These are phyloP conservation scores for Dryobates pubescens DNA, from an alignment of 2,797 vertebrate species.

Conservation along the genomic window DNA sequence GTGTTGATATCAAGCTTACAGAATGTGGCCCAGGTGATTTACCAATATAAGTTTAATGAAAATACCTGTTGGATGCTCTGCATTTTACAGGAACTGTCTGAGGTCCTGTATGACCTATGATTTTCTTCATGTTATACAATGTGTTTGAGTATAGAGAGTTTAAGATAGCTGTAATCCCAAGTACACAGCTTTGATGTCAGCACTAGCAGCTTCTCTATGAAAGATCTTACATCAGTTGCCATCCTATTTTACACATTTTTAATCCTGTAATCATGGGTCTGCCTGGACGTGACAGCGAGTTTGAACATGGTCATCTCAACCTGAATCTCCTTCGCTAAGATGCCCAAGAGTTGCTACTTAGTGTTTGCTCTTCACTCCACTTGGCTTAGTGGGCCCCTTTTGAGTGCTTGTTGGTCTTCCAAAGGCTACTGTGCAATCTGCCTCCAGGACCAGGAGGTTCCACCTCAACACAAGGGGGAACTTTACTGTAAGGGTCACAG, in stretches of 20 bases:
- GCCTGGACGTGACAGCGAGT: background rate
- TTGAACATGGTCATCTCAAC: background rate
- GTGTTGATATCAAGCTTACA: background rate
- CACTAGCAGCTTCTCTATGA: background rate
- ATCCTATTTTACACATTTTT: background rate
- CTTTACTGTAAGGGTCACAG: no score
- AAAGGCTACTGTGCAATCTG: background rate
- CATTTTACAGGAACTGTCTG: background rate
- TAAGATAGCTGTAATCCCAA: background rate
- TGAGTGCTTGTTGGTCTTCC: background rate
- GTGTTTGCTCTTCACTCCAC: background rate
- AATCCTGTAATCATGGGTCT: background rate
- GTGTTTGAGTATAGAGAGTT: background rate
- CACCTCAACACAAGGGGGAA: no score
- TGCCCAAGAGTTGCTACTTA: background rate
- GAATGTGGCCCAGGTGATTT: background rate
- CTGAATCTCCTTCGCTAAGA: background rate
- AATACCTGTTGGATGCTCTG: background rate
- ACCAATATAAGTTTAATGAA: background rate
- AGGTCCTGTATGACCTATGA: background rate
- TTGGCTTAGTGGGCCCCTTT: accelerated
- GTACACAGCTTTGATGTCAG: background rate
- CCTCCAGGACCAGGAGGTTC: background rate
- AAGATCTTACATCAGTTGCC: background rate
- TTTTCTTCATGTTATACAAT: background rate